Conservation (phyloP, 2,113 vertebrate species). For the Corydoras maculifer region DNA sequence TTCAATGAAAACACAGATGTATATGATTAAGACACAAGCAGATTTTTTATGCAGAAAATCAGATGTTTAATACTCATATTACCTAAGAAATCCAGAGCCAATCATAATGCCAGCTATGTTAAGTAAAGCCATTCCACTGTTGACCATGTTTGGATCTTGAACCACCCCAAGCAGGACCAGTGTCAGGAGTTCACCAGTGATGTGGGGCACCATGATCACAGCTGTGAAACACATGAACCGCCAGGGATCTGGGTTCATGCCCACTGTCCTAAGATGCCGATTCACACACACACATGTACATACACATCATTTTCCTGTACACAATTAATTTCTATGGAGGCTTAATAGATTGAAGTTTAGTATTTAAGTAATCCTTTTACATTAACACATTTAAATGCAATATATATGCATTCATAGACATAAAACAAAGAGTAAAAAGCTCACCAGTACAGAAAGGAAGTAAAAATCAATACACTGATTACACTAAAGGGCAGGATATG, state of each 20-base stretch:
- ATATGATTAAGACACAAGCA: background rate
- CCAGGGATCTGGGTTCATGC: slow-evolving; percentile 74
- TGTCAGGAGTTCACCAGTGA: slow-evolving; percentile 82
- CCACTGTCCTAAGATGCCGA: slow-evolving; percentile 68
- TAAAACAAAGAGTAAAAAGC: too few species aligned
- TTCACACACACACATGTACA: background rate
- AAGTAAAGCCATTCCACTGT: slow-evolving; percentile 79
- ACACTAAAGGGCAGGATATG: slow-evolving; percentile 88
- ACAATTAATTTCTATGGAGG: background rate
- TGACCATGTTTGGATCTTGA: slow-evolving; percentile 83
- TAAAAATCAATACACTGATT: slow-evolving; percentile 74
- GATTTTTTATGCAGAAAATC: background rate
- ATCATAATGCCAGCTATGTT: slow-evolving; percentile 79
- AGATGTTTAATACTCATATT: slow-evolving; percentile 22
- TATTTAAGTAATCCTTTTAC: too few species aligned
- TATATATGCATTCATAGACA: too few species aligned
- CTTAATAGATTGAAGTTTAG: slow-evolving; percentile 2
- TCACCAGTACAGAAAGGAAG: slow-evolving; percentile 86
- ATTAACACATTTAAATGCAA: too few species aligned
- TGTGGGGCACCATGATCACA: slow-evolving; percentile 75
- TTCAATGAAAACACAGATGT: background rate
- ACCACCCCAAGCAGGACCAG: slow-evolving; percentile 82
- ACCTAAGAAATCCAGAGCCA: slow-evolving; percentile 88
- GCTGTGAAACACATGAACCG: slow-evolving; percentile 84
- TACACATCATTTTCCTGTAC: too few species aligned